Evolutionary conservation across 1,140 invertebrate species (phyloP).

Genomic region (Camponotus vicinus): DNA sequence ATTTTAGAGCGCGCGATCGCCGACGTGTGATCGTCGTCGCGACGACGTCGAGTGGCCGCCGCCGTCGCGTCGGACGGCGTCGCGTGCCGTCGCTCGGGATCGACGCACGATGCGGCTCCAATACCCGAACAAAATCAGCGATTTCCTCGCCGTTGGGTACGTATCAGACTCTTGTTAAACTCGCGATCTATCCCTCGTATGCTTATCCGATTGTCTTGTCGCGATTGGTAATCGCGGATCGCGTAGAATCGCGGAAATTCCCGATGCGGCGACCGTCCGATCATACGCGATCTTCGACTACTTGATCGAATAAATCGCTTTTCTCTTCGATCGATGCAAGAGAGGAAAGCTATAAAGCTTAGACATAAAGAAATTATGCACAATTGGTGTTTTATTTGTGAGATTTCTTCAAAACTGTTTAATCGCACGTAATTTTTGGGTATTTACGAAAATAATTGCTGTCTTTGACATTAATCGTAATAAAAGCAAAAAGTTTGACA

Average conservation of each 20-base stretch:
- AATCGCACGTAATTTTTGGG: neutral
- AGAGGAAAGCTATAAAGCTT: neutral
- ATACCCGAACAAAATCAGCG: neutral
- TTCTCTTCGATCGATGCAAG: neutral
- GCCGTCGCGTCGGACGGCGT: conserved; percentile 19
- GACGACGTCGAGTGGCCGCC: conserved; percentile 26
- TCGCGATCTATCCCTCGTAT: neutral
- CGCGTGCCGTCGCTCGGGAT: conserved; percentile 50
- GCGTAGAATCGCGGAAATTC: conserved; percentile 15
- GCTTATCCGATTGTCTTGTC: neutral
- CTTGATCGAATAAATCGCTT: conserved; percentile 25
- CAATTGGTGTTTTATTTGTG: neutral
- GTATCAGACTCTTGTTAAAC: conserved; percentile 10
- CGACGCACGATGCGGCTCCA: conserved; percentile 31
- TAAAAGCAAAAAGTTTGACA: neutral
- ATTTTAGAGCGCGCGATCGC: neutral
- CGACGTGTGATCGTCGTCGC: conserved; percentile 19
- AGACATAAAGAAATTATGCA: neutral
- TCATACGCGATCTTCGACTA: conserved; percentile 1
- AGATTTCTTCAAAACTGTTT: neutral
- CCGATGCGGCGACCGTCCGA: neutral
- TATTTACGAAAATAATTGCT: neutral
- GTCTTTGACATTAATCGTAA: neutral
- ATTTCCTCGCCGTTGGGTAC: conserved; percentile 28
- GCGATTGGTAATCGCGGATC: neutral